These are phyloP conservation scores for Brachionus calyciflorus DNA, from an alignment of 1,140 invertebrate genomes.

Conservation along the genomic window DNA sequence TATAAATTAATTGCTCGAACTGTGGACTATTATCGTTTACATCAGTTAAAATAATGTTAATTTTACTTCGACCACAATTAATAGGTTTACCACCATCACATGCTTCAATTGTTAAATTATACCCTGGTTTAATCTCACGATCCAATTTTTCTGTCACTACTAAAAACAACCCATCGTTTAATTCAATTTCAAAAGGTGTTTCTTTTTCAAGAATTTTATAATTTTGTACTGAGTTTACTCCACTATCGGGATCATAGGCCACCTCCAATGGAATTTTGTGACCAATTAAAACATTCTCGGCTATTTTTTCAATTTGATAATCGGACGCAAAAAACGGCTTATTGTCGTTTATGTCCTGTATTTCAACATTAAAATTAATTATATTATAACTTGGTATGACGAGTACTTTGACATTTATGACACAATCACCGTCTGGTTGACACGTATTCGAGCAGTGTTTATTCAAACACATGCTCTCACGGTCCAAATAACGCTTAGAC, in stretches of 20 bases:
- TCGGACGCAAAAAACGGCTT: background rate
- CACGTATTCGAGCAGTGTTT: slow-evolving; percentile 16
- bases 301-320: background rate
- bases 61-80: background rate
- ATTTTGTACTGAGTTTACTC: background rate
- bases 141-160: background rate
- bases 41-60: background rate
- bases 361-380: background rate
- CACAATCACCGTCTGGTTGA: background rate
- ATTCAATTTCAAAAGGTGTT: background rate
- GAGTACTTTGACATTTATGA: background rate
- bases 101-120: slow-evolving; percentile 10
- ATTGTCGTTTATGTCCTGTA: slow-evolving; percentile 44
- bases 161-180: background rate
- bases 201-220: background rate
- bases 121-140: background rate
- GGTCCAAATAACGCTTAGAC: slow-evolving; percentile 23
- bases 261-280: background rate
- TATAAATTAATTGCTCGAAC: slow-evolving; percentile 17
- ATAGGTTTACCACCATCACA: slow-evolving; percentile 9
- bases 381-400: slow-evolving; percentile 27
- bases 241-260: slow-evolving; percentile 10
- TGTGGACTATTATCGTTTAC: slow-evolving; percentile 37
- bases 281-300: background rate
- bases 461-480: slow-evolving; percentile 36